Evolutionary conservation across 2,113 vertebrate genomes (phyloP).

Genomic region (Crotalus helleri): DNA sequence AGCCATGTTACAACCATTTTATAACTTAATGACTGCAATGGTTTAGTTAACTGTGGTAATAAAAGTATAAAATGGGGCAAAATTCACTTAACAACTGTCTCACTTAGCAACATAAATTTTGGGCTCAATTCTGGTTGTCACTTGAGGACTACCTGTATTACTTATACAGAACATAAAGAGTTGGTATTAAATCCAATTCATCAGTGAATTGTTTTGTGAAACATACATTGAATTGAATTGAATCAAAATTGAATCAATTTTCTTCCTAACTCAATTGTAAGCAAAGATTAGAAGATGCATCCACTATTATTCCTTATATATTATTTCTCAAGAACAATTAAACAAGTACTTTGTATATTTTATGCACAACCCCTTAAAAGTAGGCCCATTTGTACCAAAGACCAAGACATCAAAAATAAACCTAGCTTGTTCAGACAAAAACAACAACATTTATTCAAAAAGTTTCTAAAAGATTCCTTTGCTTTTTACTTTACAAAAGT

Average conservation of each 20-base stretch:
- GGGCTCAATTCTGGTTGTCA: neutral
- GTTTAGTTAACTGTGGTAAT: neutral
- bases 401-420: slow-evolving; percentile 24
- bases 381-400: neutral
- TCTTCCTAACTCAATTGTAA: neutral
- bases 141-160: neutral
- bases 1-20: neutral
- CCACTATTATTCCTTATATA: neutral
- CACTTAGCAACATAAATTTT: neutral
- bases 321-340: neutral
- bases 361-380: neutral
- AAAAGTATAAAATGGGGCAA: neutral
- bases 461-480: slow-evolving; percentile 3
- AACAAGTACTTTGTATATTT: neutral
- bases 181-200: neutral
- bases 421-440: neutral
- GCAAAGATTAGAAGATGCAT: neutral
- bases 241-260: neutral
- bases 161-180: neutral
- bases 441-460: neutral
- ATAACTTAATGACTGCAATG: neutral
- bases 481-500: slow-evolving; percentile 15
- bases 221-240: no score
- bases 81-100: neutral
- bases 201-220: neutral